phyloP scores from a whole-genome alignment of 1,140 invertebrate species.

The Drosophila mayri region DNA sequence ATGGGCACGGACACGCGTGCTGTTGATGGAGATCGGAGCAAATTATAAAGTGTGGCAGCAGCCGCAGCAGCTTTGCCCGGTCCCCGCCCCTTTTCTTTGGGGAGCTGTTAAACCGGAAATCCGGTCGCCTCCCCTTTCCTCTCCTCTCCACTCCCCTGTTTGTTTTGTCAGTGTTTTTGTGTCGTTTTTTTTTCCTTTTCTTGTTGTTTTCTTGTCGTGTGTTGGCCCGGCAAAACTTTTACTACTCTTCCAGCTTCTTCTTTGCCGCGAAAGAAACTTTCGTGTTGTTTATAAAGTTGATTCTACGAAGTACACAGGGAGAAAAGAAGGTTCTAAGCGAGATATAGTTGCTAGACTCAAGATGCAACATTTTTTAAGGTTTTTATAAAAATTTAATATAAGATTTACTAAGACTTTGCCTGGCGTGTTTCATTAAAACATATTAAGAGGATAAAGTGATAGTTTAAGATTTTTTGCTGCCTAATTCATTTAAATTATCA shows the following conservation, averaged over 20 bases:
- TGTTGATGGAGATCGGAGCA: conserved; percentile 47
- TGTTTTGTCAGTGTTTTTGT: conserved; percentile 27
- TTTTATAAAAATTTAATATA: background rate
- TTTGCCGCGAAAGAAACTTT: conserved; percentile 35
- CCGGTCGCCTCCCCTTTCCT: conserved; percentile 50
- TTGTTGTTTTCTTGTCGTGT: conserved; percentile 53
- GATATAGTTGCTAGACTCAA: background rate
- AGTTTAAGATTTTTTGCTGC: background rate
- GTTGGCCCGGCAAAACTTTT: conserved; percentile 59
- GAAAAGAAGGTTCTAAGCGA: background rate
- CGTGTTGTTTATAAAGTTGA: conserved; percentile 39
- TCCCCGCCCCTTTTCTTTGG: conserved; percentile 18
- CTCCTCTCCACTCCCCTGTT: conserved; percentile 11
- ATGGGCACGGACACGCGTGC: conserved; percentile 43
- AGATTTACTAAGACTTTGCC: no score
- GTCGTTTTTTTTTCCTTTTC: conserved; percentile 40
- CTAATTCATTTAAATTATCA: no score
- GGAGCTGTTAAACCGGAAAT: conserved; percentile 77
- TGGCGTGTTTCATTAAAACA: background rate
- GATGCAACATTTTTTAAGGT: background rate
- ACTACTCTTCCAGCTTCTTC: conserved; percentile 50
- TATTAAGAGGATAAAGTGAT: background rate
- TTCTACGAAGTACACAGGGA: conserved; percentile 18
- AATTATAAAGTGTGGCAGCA: conserved; percentile 76
- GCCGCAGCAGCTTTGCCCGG: conserved; percentile 20